Evolutionary conservation across 92 coral and sea anemone genomes (phyloP).

Genomic region (Chrysogorgia sp.): DNA sequence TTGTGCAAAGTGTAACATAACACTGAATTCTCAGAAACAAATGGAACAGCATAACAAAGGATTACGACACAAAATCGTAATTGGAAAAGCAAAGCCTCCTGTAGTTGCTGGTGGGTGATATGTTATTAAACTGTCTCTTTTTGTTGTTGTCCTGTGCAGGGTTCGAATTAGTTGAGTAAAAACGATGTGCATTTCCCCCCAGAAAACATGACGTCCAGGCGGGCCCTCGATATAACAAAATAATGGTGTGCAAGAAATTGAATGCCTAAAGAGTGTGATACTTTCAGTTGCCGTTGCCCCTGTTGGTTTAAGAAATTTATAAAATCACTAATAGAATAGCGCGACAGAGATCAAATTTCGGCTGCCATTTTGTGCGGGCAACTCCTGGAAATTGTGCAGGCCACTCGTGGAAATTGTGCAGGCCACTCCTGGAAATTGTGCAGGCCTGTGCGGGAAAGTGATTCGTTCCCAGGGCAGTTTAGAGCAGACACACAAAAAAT

Average conservation of each 20-base stretch:
- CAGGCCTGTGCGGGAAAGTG: too few species aligned
- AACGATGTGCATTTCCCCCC: too few species aligned
- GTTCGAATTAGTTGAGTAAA: neutral
- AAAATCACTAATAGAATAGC: neutral
- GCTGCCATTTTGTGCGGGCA: too few species aligned
- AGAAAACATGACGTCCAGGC: too few species aligned
- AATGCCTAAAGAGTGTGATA: too few species aligned
- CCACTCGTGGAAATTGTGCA: neutral
- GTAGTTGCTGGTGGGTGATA: conserved; percentile 63
- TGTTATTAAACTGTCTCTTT: neutral
- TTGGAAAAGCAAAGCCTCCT: conserved; percentile 72
- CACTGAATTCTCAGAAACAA: conserved; percentile 77
- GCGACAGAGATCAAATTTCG: too few species aligned
- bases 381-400: too few species aligned
- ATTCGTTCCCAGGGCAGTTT: too few species aligned
- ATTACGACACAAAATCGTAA: conserved; percentile 77
- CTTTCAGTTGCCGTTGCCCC: too few species aligned
- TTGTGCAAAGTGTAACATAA: conserved; percentile 75
- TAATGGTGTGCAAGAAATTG: too few species aligned
- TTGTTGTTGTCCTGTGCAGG: neutral
- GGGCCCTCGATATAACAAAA: too few species aligned
- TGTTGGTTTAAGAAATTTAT: neutral
- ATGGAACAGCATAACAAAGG: conserved; percentile 76
- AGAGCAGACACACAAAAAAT: too few species aligned
- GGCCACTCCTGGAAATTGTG: neutral